These are phyloP conservation scores for Oceanodroma tethys DNA, from an alignment of 2,113 vertebrate species.

Conservation along the genomic window DNA sequence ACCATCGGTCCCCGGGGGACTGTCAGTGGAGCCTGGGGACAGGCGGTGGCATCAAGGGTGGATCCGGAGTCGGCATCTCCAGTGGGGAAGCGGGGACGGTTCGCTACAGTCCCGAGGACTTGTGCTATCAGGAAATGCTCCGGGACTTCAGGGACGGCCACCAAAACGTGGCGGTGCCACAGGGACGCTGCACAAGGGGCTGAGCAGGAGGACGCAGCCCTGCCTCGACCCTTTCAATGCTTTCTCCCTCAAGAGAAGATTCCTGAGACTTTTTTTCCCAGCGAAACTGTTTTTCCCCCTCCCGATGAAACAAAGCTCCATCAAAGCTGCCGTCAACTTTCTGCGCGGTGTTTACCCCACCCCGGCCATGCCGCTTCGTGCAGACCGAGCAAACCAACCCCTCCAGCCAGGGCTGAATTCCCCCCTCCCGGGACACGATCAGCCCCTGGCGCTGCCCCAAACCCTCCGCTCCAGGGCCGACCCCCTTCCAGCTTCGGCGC, in stretches of 20 bases:
- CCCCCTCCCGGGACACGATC: neutral
- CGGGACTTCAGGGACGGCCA: fast-evolving
- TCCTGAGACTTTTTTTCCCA: neutral
- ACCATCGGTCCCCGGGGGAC: fast-evolving
- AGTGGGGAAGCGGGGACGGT: neutral
- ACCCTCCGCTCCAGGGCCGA: neutral
- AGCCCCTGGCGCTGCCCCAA: neutral
- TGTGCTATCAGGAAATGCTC: fast-evolving
- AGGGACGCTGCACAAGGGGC: neutral
- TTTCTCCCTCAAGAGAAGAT: neutral
- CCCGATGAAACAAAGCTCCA: neutral
- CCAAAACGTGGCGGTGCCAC: fast-evolving
- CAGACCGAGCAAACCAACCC: neutral
- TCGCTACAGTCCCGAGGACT: neutral
- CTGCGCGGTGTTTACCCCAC: fast-evolving
- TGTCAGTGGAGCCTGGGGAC: neutral
- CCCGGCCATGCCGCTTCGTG: fast-evolving
- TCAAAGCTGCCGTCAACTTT: neutral
- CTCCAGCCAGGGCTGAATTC: neutral
- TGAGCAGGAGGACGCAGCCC: neutral
- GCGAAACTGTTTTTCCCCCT: neutral
- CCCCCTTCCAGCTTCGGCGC: neutral
- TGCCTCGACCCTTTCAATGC: fast-evolving
- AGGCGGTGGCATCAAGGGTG: neutral
- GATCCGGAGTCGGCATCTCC: neutral